Evolutionary conservation across 2,797 vertebrate species (phyloP), one percentile per base, ranked within the genome.

Genomic region (Amphiprion clarkii): DNA sequence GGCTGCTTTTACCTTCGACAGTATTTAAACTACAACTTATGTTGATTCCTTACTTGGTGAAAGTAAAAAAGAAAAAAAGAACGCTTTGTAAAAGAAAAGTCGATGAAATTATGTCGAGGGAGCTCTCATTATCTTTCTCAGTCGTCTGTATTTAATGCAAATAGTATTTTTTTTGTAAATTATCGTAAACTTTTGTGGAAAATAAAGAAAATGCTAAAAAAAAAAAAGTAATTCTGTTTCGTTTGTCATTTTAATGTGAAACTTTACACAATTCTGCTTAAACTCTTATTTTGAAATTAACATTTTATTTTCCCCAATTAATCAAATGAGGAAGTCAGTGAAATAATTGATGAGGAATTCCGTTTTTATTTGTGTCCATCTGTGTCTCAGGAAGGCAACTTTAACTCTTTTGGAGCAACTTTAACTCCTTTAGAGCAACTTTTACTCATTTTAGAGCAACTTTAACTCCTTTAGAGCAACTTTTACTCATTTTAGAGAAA

Each of bases 131-230:
- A 65, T 88, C 87, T 92, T 85, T 91, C 88, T 91, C 83, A 74
- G 85, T 93, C 88, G 69, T 83, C 46, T 94, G 94, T 95, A 95
- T 95, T 94, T 95, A 94, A 94, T 94, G 92, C 90, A 95, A 93
- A 94, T 94, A 93, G 82, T 86, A 72, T 84, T 85, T 76, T 88
- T 90, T 90, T 92, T 95, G 89, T 94, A 94, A 93, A 91, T 93
- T 88, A 89, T 91, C 65, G 66, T 89, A 83, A 88, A 85, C 74
- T 67, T 94, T 94, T 95, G 87, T 94, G 85, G 78, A 90, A 87
- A 94, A 94, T 89, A 90, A 94, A 93, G 42, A 83, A 83, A 88
- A 84, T 76, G 64, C 29, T 23, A 74, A 64, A 79, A 49, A 48
- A 49, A 44, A 44, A 44, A 17, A 44, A 14, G 5, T 13, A 44